Evolutionary conservation across 1,140 invertebrate species (phyloP).

Genomic region (Caenorhabditis remanei): DNA sequence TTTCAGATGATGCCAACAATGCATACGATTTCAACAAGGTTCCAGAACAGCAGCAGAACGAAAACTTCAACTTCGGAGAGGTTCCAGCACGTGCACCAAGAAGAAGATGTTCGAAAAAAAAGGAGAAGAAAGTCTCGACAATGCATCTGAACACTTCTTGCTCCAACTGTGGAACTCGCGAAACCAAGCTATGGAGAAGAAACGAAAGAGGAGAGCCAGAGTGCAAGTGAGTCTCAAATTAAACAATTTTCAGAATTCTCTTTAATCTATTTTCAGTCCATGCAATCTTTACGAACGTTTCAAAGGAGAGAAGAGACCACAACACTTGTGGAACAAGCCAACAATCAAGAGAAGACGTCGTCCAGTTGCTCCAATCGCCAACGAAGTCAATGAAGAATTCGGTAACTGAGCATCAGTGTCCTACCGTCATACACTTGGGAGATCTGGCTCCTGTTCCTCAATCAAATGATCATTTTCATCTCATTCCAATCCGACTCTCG

Average conservation of each 20-base stretch:
- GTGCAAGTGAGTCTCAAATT: conserved; percentile 28
- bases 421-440: too few relatives aligned
- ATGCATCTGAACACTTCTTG: conserved; percentile 23
- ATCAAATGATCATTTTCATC: too few relatives aligned
- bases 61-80: not conserved
- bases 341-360: conserved; percentile 27
- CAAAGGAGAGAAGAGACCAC: conserved; percentile 7
- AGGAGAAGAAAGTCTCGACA: not conserved
- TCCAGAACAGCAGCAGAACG: not conserved
- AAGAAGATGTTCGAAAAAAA: not conserved
- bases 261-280: not conserved
- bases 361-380: conserved; percentile 23
- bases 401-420: too few relatives aligned
- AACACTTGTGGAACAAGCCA: conserved; percentile 22
- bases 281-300: conserved; percentile 43
- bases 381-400: too few relatives aligned
- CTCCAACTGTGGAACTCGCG: conserved; percentile 28
- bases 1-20: too few relatives aligned
- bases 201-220: conserved; percentile 32
- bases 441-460: too few relatives aligned
- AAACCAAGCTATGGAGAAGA: conserved; percentile 36
- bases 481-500: too few relatives aligned
- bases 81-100: not conserved
- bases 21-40: too few relatives aligned
- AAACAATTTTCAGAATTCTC: not conserved